Evolutionary conservation across 1,140 invertebrate genomes (phyloP).

Genomic region (Scaptomyza graminum): DNA sequence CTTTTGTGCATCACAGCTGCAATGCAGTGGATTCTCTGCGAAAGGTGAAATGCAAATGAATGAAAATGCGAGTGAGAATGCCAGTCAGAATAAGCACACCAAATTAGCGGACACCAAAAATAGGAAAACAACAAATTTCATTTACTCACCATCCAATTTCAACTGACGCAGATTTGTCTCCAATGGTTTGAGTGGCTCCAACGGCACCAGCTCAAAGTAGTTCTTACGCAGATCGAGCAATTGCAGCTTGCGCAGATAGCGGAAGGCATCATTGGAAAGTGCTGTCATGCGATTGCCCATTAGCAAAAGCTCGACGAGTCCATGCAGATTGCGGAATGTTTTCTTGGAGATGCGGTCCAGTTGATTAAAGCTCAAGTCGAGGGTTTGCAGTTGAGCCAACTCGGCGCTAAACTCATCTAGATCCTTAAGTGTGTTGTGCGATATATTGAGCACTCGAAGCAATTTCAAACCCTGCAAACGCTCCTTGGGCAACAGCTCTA

Average conservation of each 20-base stretch:
- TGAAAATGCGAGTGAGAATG: background rate
- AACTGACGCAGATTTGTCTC: conserved; percentile 92
- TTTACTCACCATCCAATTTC: conserved; percentile 89
- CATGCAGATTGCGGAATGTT: conserved; percentile 90
- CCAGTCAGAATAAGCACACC: background rate
- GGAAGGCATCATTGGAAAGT: conserved; percentile 91
- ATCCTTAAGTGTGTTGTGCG: conserved; percentile 91
- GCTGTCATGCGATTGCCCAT: conserved; percentile 92
- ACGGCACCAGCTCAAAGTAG: conserved; percentile 91
- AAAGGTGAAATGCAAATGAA: conserved; percentile 12
- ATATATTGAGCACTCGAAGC: conserved; percentile 91
- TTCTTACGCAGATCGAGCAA: conserved; percentile 93
- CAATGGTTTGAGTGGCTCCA: conserved; percentile 90
- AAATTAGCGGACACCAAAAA: conserved; percentile 9
- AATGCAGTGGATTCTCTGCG: conserved; percentile 92
- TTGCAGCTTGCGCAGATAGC: conserved; percentile 90
- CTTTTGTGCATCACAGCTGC: conserved; percentile 92
- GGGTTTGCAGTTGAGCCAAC: conserved; percentile 89
- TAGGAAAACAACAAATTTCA: background rate
- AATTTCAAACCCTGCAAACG: conserved; percentile 90
- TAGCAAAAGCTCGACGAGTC: conserved; percentile 90
- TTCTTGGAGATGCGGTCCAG: conserved; percentile 90
- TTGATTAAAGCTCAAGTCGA: conserved; percentile 94
- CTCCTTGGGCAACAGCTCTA: conserved; percentile 94
- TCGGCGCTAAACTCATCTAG: conserved; percentile 93